phyloP scores from a whole-genome alignment of 2,113 vertebrate species.

The Onychostruthus taczanowskii region DNA sequence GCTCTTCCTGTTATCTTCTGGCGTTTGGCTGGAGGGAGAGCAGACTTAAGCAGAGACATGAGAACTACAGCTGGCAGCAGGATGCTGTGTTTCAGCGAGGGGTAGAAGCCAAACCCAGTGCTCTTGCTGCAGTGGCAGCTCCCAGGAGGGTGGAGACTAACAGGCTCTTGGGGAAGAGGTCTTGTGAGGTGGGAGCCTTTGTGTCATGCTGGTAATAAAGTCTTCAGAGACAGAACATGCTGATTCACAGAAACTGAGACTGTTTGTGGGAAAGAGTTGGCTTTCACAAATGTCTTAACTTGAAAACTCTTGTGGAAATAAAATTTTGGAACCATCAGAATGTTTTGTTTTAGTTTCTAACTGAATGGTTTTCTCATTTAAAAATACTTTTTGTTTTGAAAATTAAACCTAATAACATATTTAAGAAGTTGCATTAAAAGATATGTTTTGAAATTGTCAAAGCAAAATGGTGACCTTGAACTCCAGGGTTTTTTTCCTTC shows the following conservation, averaged over 20 bases:
- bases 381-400: slow-evolving; percentile 42
- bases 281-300: slow-evolving; percentile 30
- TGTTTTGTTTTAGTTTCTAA: slow-evolving; percentile 38
- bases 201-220: not conserved
- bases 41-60: not conserved
- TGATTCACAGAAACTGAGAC: slow-evolving; percentile 48
- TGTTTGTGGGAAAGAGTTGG: slow-evolving; percentile 47
- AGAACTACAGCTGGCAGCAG: not conserved
- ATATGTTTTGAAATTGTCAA: slow-evolving; percentile 27
- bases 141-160: not conserved
- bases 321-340: slow-evolving; percentile 10
- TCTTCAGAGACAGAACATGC: slow-evolving; percentile 13
- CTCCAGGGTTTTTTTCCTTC: not conserved
- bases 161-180: not conserved
- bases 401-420: slow-evolving; percentile 26
- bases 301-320: slow-evolving; percentile 43
- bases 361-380: slow-evolving; percentile 21
- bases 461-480: not conserved
- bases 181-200: slow-evolving; percentile 14
- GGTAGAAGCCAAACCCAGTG: not conserved
- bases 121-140: not conserved
- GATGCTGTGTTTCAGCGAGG: not conserved
- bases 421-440: not conserved
- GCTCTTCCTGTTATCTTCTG: not conserved
- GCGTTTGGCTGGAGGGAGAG: not conserved